These are phyloP conservation scores for Cylloceria caligata DNA, from an alignment of 2,888 invertebrate genomes.

Conservation along the genomic window DNA sequence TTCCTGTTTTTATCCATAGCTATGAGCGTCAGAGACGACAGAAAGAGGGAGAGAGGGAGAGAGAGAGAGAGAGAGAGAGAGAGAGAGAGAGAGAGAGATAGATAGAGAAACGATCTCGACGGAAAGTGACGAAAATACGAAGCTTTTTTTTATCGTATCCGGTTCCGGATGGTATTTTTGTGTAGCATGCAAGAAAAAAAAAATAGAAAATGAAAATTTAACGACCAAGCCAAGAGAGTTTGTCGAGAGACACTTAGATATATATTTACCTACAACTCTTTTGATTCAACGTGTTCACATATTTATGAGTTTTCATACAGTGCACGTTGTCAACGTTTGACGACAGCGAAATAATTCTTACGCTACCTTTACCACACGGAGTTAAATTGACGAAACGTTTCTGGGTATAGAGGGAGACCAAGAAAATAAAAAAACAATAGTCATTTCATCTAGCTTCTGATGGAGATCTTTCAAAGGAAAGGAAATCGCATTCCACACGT, in stretches of 20 bases:
- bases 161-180: slow-evolving; percentile 50
- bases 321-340: slow-evolving; percentile 31
- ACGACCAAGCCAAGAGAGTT: slow-evolving; percentile 21
- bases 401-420: not conserved
- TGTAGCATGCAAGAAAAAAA: slow-evolving; percentile 34
- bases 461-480: slow-evolving; percentile 32
- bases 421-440: not conserved
- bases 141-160: slow-evolving; percentile 41
- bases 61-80: not conserved
- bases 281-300: slow-evolving; percentile 41
- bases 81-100: not conserved
- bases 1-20: slow-evolving; percentile 39
- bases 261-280: slow-evolving; percentile 22
- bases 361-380: slow-evolving; percentile 6
- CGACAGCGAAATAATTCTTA: slow-evolving; percentile 49
- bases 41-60: not conserved
- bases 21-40: not conserved
- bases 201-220: slow-evolving; percentile 22
- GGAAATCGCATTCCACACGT: slow-evolving; percentile 9
- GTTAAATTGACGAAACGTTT: slow-evolving; percentile 53
- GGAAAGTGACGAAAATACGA: slow-evolving; percentile 58
- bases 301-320: slow-evolving; percentile 48
- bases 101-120: not conserved
- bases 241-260: slow-evolving; percentile 17
- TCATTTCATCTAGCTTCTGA: not conserved